Conservation (phyloP, 2,888 invertebrate genomes). For the Mayetiola destructor region DNA sequence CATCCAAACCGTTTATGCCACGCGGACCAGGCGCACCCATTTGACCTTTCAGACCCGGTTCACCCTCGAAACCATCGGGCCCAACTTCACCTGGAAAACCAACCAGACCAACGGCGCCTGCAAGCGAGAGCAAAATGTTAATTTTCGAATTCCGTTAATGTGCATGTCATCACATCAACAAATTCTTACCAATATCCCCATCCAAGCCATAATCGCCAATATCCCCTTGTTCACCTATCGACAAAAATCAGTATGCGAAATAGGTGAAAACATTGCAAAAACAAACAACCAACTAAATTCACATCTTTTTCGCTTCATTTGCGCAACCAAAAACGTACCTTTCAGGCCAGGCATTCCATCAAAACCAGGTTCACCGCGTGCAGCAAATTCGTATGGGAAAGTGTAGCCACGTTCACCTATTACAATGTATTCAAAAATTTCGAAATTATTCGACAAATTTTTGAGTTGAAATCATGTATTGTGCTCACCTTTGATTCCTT, state of each 20-base stretch:
- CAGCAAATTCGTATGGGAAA: conserved; percentile 27
- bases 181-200: conserved; percentile 37
- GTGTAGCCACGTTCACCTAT: conserved; percentile 28
- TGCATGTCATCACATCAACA: no score
- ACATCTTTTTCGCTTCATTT: neutral
- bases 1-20: conserved; percentile 51
- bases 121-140: no score
- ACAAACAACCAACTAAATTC: no score
- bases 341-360: conserved; percentile 37
- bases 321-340: conserved; percentile 36
- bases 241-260: no score
- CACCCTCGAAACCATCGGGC: conserved; percentile 26
- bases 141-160: no score
- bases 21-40: conserved; percentile 68
- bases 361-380: conserved; percentile 35
- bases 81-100: conserved; percentile 53
- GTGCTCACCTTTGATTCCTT: conserved; percentile 24
- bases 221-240: conserved; percentile 38
- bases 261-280: neutral
- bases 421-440: neutral
- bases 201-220: conserved; percentile 31
- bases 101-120: conserved; percentile 38
- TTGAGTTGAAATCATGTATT: neutral
- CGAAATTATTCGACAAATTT: neutral
- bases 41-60: conserved; percentile 51